Evolutionary conservation across 1,140 invertebrate species (phyloP).

Genomic region (Bicyclus anynana): DNA sequence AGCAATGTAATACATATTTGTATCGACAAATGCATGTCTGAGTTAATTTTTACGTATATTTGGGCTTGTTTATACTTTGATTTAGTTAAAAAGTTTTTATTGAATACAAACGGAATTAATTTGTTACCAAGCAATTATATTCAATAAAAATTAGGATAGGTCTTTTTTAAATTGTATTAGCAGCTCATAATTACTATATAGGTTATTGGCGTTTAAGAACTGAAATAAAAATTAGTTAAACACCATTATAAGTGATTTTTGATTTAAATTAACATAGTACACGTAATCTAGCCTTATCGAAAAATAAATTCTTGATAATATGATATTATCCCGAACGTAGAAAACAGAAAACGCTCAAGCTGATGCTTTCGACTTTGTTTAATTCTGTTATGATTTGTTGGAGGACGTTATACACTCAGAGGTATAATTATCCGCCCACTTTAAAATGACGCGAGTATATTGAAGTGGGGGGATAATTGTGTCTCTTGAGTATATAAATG

Average conservation of each 20-base stretch:
- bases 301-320: too few species aligned
- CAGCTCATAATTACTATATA: conserved; percentile 71
- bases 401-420: too few species aligned
- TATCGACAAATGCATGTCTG: conserved; percentile 20
- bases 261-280: too few species aligned
- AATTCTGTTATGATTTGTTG: too few species aligned
- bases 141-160: conserved; percentile 73
- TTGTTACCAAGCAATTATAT: conserved; percentile 75
- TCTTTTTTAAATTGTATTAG: conserved; percentile 76
- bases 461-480: too few species aligned
- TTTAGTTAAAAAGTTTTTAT: conserved; percentile 69
- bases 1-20: conserved; percentile 44
- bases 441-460: too few species aligned
- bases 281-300: too few species aligned
- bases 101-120: conserved; percentile 70
- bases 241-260: conserved; percentile 50
- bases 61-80: conserved; percentile 54
- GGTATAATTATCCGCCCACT: too few species aligned
- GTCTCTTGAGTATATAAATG: too few species aligned
- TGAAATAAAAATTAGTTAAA: conserved; percentile 76
- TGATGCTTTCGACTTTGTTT: too few species aligned
- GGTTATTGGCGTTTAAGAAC: conserved; percentile 77
- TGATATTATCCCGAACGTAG: too few species aligned
- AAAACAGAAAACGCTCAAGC: too few species aligned
- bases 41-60: conserved; percentile 43